Conservation (phyloP, 2,888 invertebrate genomes). For the Brenthis hecate region DNA sequence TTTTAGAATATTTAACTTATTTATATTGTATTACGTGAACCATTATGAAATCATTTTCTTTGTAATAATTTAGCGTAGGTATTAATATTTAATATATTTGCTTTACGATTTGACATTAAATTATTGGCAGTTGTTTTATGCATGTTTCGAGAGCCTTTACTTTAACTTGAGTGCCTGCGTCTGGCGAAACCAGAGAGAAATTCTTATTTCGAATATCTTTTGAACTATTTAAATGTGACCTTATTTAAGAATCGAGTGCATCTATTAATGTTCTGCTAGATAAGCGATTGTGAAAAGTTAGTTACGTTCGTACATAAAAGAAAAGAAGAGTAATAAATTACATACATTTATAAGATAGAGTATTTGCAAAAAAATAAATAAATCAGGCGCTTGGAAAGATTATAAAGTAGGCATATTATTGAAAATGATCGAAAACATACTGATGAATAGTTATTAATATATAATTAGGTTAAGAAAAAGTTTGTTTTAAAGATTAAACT, state of each 20-base stretch:
- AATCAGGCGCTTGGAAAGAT: constrained; percentile 80
- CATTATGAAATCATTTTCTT: constrained; percentile 79
- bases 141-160: constrained; percentile 71
- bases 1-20: constrained; percentile 83
- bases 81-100: constrained; percentile 81
- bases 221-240: constrained; percentile 59
- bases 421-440: constrained; percentile 79
- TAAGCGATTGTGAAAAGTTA: constrained; percentile 67
- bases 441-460: constrained; percentile 82
- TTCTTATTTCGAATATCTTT: constrained; percentile 58
- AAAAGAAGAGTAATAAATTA: constrained; percentile 57
- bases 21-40: constrained; percentile 81
- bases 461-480: constrained; percentile 78
- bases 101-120: constrained; percentile 74
- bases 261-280: constrained; percentile 58
- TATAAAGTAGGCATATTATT: constrained; percentile 81
- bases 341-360: constrained; percentile 69
- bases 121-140: constrained; percentile 74
- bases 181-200: constrained; percentile 52
- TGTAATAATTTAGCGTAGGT: constrained; percentile 80
- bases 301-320: constrained; percentile 67
- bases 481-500: constrained; percentile 83
- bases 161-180: constrained; percentile 75
- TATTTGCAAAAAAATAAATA: constrained; percentile 60
- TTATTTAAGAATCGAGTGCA: constrained; percentile 54